These are phyloP conservation scores for Acanthosepion pharaonis DNA, from an alignment of 2,888 invertebrate species.

Conservation along the genomic window DNA sequence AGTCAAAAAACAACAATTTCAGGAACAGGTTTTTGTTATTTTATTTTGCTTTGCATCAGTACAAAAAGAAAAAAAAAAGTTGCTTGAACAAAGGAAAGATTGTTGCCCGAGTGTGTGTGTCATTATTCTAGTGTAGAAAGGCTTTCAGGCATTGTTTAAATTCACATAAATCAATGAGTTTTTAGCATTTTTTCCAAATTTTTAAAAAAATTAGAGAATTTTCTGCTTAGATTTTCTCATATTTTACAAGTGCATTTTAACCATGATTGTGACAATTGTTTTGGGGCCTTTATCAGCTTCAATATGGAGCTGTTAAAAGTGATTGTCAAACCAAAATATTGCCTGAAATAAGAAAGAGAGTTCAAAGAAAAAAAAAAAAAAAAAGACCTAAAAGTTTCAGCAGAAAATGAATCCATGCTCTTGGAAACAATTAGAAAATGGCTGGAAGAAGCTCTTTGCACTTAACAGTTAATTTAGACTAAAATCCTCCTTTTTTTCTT, in stretches of 20 bases:
- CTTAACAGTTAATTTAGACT: not conserved
- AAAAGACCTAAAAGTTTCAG: not conserved
- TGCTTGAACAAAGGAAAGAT: not conserved
- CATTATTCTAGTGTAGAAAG: not conserved
- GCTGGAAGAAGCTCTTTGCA: not conserved
- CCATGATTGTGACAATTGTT: not conserved
- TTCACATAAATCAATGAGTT: not conserved
- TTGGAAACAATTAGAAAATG: not conserved
- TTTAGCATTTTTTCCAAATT: not conserved
- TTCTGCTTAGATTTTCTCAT: not conserved
- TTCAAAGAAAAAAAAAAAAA: not conserved
- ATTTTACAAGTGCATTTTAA: not conserved
- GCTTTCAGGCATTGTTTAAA: not conserved
- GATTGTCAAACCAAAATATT: not conserved
- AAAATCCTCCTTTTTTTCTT: not conserved
- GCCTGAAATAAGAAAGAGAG: not conserved
- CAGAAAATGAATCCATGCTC: not conserved
- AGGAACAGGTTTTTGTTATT: not conserved
- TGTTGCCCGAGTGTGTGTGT: not conserved
- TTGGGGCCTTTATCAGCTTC: not conserved
- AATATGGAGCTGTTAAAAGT: slow-evolving; percentile 33
- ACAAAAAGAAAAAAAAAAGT: not conserved
- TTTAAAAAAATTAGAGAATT: not conserved
- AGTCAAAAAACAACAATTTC: not conserved
- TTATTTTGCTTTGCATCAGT: slow-evolving; percentile 12